These are phyloP conservation scores for Cephus runcator DNA, from an alignment of 2,888 invertebrate species.

Conservation along the genomic window DNA sequence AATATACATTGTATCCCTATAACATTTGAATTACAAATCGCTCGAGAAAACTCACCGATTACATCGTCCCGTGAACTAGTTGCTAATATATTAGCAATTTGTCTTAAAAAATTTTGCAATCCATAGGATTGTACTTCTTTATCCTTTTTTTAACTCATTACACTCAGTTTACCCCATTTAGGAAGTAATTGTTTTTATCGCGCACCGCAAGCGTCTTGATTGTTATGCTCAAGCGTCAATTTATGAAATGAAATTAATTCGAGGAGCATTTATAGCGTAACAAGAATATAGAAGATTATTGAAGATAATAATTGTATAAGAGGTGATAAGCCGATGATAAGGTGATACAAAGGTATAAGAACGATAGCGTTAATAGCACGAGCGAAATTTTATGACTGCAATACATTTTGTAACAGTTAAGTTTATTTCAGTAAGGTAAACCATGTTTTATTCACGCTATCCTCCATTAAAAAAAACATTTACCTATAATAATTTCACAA, in stretches of 20 bases:
- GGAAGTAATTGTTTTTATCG: not conserved
- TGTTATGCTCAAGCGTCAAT: not conserved
- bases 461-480: too few relatives aligned
- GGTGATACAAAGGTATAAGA: not conserved
- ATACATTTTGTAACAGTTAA: not conserved
- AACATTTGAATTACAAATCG: not conserved
- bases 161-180: not conserved
- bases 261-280: not conserved
- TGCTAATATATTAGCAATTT: not conserved
- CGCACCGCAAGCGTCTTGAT: not conserved
- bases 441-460: not conserved
- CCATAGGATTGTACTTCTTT: not conserved
- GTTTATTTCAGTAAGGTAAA: not conserved
- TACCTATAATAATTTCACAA: too few relatives aligned
- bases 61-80: not conserved
- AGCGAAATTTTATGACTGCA: not conserved
- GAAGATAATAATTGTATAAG: not conserved
- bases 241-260: not conserved
- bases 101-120: not conserved
- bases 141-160: not conserved
- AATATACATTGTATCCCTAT: not conserved
- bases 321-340: not conserved
- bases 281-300: not conserved
- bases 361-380: not conserved
- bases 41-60: not conserved